Evolutionary conservation across 2,888 invertebrate species (phyloP).

Genomic region (Mythimna albipuncta): DNA sequence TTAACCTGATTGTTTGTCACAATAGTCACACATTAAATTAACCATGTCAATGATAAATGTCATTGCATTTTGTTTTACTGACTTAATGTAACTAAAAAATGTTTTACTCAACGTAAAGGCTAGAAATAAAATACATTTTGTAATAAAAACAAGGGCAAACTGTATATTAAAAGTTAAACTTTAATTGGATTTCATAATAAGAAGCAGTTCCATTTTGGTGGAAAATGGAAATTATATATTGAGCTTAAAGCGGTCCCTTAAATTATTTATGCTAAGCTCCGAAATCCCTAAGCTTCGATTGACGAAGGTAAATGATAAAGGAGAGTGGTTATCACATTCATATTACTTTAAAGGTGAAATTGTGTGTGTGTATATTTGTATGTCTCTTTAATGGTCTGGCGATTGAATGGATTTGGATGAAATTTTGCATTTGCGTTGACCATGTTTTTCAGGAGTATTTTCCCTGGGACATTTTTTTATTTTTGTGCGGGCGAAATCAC

Average conservation of each 20-base stretch:
- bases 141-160: not conserved
- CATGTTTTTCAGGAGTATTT: no score
- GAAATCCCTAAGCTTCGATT: not conserved
- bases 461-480: no score
- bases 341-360: no score
- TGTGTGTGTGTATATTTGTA: no score
- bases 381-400: no score
- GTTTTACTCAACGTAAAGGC: not conserved
- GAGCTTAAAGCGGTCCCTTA: no score
- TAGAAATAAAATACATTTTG: not conserved
- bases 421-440: no score
- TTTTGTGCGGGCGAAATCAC: no score
- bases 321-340: not conserved
- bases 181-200: not conserved
- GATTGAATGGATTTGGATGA: no score
- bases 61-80: conserved; percentile 22
- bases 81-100: not conserved
- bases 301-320: not conserved
- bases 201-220: not conserved
- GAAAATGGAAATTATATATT: not conserved
- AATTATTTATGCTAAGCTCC: not conserved
- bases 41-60: conserved; percentile 38
- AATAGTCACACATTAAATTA: conserved; percentile 16
- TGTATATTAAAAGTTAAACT: not conserved
- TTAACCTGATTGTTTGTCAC: not conserved